Percentiles rank a stretch among this genome's conserved stretches.
Evolutionary conservation across 2,113 vertebrate genomes (phyloP).

Genomic region (Toxotes chatareus): DNA sequence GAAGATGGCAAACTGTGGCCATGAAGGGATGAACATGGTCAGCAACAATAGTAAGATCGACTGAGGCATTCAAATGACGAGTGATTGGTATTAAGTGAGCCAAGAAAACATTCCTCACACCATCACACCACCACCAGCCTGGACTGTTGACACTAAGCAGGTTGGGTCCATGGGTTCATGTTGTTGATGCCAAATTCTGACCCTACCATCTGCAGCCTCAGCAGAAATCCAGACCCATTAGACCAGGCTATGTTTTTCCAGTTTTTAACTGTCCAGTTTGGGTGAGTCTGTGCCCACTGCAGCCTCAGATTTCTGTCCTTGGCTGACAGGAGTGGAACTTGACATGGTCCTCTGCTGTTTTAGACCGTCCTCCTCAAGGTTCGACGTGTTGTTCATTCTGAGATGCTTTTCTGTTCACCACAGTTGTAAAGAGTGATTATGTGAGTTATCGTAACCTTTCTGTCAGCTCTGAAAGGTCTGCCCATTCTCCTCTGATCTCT

Average conservation of each 20-base stretch:
- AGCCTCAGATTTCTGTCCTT: neutral
- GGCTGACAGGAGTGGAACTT: neutral
- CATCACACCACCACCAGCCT: too few relatives aligned
- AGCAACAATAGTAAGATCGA: too few relatives aligned
- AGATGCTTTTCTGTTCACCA: neutral
- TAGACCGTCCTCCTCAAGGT: neutral
- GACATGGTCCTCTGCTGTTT: neutral
- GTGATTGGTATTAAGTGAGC: too few relatives aligned
- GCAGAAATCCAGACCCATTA: neutral
- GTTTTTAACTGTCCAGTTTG: neutral
- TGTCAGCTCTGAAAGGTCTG: too few relatives aligned
- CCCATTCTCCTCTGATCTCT: neutral
- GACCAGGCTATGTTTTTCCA: neutral
- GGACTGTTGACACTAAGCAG: too few relatives aligned
- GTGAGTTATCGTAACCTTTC: neutral
- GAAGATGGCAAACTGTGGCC: too few relatives aligned
- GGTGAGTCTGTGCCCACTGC: neutral
- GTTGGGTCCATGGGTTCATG: too few relatives aligned
- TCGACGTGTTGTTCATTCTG: neutral
- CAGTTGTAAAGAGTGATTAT: neutral
- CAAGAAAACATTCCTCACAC: too few relatives aligned
- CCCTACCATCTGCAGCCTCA: too few relatives aligned
- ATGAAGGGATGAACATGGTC: too few relatives aligned
- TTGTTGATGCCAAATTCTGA: too few relatives aligned
- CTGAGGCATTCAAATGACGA: too few relatives aligned